phyloP scores from a whole-genome alignment of 1,140 invertebrate species.

The Tachypleus tridentatus region DNA sequence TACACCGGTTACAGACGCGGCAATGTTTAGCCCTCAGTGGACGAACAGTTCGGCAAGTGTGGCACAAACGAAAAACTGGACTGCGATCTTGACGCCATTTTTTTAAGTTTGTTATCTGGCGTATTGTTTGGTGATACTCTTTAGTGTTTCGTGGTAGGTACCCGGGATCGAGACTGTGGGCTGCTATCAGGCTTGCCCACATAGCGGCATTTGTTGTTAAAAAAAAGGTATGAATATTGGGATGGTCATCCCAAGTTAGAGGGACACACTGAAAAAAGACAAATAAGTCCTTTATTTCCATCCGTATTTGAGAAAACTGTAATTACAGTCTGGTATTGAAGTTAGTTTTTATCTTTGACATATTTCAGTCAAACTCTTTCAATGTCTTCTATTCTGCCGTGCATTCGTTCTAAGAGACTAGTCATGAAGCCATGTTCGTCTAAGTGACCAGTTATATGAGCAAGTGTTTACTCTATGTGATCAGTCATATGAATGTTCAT shows the following conservation, averaged over 20 bases:
- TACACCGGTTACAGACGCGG: conserved; percentile 78
- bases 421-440: too few species aligned
- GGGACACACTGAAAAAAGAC: conserved; percentile 56
- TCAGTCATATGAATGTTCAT: too few species aligned
- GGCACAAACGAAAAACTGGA: conserved; percentile 73
- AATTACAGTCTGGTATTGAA: too few species aligned
- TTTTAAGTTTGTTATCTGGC: conserved; percentile 71
- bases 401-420: too few species aligned
- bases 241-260: conserved; percentile 74
- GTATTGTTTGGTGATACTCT: conserved; percentile 74
- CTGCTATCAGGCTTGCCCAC: conserved; percentile 84
- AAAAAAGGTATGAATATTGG: conserved; percentile 74
- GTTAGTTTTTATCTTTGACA: too few species aligned
- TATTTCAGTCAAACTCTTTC: too few species aligned
- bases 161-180: conserved; percentile 74
- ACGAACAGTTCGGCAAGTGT: conserved; percentile 74
- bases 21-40: conserved; percentile 83
- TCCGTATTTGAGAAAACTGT: too few species aligned
- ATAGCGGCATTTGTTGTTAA: conserved; percentile 78
- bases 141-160: conserved; percentile 78
- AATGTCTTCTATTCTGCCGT: too few species aligned
- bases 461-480: too few species aligned
- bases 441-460: too few species aligned
- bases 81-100: conserved; percentile 76
- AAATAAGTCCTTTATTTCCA: conserved; percentile 3